Evolutionary conservation across 2,888 invertebrate species (phyloP), one percentile per base, ranked within the genome.

Genomic region (Lymantria monacha): DNA sequence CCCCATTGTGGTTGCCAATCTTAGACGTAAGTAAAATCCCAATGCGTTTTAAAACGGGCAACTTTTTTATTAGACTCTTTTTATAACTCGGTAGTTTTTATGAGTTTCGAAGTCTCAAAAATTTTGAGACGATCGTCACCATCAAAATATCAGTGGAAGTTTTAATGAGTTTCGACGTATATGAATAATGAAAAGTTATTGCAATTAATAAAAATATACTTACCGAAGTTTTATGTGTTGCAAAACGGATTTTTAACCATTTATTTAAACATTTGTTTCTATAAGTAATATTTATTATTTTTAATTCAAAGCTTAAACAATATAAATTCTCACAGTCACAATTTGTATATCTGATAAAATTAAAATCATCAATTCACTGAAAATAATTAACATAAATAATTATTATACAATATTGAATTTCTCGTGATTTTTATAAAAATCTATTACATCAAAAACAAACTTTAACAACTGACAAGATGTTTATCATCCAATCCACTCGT

Each of bases 1-100:
- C 46, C 44, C 52, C 47, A 55, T 55, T 69, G 66, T 66, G 66
- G 69, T 66, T 63, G 59, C 53, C 55, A 45, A 55, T 50, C 57
- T 48, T 46, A 48, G 48, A 42, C 52, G 56, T 46, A 44, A n/a
- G 12, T n/a, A 38, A 38, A 38, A 58, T 15, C 55, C 49, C 49
- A 53, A 59, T 53, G 55, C 33, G 49, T 61, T 57, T 69, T 52
- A 54, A 63, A 61, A 48, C 31, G 37, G 42, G 30, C 44, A 56
- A 55, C 63, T 66, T 66, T 66, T 61, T 66, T 56, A 30, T 45
- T 55, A 51, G 31, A 48, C 48, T 55, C 15, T 53, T 55, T 69
- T 63, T 57, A 59, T 48, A 49, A 50, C 56, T 53, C 44, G 31
- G 43, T 52, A 55, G 53, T 55, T 57, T 59, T 65, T 22, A 22